Base-by-base conservation (phyloP, 2,888 invertebrate genomes). In the Plagodis dolabraria region DNA sequence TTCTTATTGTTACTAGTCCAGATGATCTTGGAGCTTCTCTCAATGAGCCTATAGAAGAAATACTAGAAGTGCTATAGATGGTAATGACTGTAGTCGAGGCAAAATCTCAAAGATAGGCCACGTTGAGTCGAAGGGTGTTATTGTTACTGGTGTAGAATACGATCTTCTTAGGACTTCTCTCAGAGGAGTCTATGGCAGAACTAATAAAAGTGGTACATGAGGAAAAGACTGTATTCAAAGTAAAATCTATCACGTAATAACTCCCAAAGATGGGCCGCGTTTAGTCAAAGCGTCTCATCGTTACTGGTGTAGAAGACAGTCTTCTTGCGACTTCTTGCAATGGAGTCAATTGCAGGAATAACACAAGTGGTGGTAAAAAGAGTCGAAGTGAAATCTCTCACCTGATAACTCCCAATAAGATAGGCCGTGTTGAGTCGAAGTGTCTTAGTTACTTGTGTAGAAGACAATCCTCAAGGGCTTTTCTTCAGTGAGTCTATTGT, bases 201-300 rank as follows among this genome's bases (percentile, higher is more conserved):
- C 84, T 97, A 96, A 92, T 98, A 99, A 65, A 99, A 91, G 94
- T 98, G 98, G 70, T 98, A 97, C 79, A 99, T 94, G 92, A 99
- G 99, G 67, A 99, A 94, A 0, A 99, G 99, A 0, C 99, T 99
- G 89, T 99, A 99, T 89, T 99, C 99, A 73, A 96, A 95, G 90
- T 98, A 99, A 87, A 98, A 98, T 83, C 97, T 98, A 85, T 98
- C 98, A 98, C 98, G 83, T 98, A 95, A 94, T 98, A 99, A 67
- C 98, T 95, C 70, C 98, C 98, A 83, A 73, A 99, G 94, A 92
- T 96, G 99, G 38, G 99, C 99, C 46, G 99, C 98, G 93, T 99
- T 99, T 11, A 98, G 96, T 75, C 98, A 89, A 80, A 98, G 97
- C 59, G 97, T 95, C 66, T 96, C 95, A 92, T 96, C 96, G 80